Conservation (phyloP, 2,797 vertebrate species). For the Channallabes apus region DNA sequence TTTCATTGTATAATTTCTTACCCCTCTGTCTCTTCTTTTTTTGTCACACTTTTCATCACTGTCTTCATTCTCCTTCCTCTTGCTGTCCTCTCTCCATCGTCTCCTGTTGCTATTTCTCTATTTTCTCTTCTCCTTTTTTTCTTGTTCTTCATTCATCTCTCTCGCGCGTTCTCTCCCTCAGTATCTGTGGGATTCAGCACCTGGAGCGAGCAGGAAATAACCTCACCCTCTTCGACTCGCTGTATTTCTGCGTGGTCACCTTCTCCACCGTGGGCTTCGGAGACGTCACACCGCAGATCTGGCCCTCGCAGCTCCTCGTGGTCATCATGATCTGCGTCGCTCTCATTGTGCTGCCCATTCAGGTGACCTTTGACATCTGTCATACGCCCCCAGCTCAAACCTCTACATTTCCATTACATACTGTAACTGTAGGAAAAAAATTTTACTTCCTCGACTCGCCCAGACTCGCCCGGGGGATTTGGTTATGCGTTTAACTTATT, state of each 20-base stretch:
- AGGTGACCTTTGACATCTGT: conserved; percentile 59
- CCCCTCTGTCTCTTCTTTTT: not conserved
- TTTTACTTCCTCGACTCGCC: not conserved
- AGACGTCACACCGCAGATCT: conserved; percentile 82
- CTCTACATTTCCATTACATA: not conserved
- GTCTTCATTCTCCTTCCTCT: not conserved
- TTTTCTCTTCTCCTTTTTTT: no score
- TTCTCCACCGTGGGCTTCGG: conserved; percentile 85
- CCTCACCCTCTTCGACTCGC: conserved; percentile 82
- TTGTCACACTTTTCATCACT: not conserved
- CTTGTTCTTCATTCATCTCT: not conserved
- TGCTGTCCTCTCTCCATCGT: not conserved
- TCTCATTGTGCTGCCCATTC: conserved; percentile 82
- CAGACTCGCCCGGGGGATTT: not conserved
- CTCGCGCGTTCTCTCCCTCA: conserved; percentile 49
- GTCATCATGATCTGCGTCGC: conserved; percentile 87
- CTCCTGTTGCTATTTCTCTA: not conserved
- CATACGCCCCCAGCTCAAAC: not conserved
- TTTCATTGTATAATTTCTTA: not conserved
- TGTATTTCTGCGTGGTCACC: conserved; percentile 85
- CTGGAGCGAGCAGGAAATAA: conserved; percentile 83
- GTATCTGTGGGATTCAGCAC: conserved; percentile 85
- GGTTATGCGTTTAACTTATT: not conserved
- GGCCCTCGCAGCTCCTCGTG: conserved; percentile 85
- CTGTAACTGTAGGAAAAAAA: not conserved